A percentile compares a stretch with the other conserved stretches of the same genome.
Evolutionary conservation across 2,888 invertebrate genomes (phyloP).

Genomic region (Amblyjoppa proteus): DNA sequence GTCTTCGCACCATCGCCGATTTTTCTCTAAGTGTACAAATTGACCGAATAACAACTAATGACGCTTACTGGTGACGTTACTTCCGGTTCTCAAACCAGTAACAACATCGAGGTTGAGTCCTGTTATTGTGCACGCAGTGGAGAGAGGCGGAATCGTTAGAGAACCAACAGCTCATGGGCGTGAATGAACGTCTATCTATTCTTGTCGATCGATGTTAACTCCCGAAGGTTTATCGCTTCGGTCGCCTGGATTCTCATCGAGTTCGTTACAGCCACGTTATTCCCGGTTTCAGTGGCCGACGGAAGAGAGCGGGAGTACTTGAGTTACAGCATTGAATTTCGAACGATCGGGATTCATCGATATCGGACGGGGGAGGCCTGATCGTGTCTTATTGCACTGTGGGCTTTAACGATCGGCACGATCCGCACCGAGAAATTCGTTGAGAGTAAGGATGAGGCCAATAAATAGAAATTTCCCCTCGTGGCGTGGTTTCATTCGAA

Average conservation of each 20-base stretch:
- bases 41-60: no score
- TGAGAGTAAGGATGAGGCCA: constrained; percentile 37
- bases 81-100: no score
- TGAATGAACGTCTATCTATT: neutral
- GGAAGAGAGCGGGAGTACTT: neutral
- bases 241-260: constrained; percentile 20
- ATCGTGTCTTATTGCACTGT: constrained; percentile 51
- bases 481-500: constrained; percentile 62
- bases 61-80: no score
- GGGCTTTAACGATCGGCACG: constrained; percentile 43
- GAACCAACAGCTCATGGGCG: no score
- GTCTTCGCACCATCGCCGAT: no score
- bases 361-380: constrained; percentile 27
- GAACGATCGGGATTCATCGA: constrained; percentile 58
- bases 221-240: constrained; percentile 35
- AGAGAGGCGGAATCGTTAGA: no score
- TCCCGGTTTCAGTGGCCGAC: neutral
- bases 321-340: constrained; percentile 35
- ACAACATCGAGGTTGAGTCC: no score
- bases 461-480: constrained; percentile 69
- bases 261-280: neutral
- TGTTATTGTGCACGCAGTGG: no score
- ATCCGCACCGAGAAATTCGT: neutral
- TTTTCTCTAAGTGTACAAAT: no score
- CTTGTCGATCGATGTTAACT: constrained; percentile 10